Evolutionary conservation across 64 coral and sea anemone genomes (phyloP), one percentile per base, ranked within the genome.

Genomic region (Acropora yongei): DNA sequence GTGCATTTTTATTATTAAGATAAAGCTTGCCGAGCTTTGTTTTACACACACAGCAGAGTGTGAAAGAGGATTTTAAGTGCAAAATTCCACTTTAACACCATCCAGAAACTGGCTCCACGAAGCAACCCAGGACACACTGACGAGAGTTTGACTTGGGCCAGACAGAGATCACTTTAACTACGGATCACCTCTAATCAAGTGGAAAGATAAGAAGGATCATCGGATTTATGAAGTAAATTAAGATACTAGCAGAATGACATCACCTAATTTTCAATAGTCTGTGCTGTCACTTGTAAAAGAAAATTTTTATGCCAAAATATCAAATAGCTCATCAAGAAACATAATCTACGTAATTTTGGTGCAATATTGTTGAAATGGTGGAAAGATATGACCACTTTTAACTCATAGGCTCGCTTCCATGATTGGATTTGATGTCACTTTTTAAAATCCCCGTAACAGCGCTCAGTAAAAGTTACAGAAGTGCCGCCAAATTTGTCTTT

Each of bases 11-110:
- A 30, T 30, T 30, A 30, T 30, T 30, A 30, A 7, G 51, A 55
- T 55, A 55, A 55, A 55, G 51, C 86, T 88, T 1, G 71, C 47
- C 49, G 44, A 57, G 74, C 76, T 88, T 78, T 55, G 45, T 78
- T 78, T 77, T 14, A 88, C 51, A 19, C 89, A 90, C 78, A 92
- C 57, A 57, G 72, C 90, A 83, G 80, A 80, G 57, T 90, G 89
- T 81, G 89, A 90, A 74, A 90, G 49, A 55, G 90, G 90, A 1
- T 91, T 91, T 77, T 65, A 80, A 2, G 90, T 91, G 0, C 90
- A 91, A 77, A 91, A 91, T 53, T 83, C 12, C 90, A 85, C 75
- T 77, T 75, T 86, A 91, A 91, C 80, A 63, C 89, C 80, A 55
- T 83, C 89, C 55, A n/a, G 79, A 76, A 91, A 91, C 89, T 18